These are phyloP conservation scores for Cheirogaleus major DNA, from an alignment of 2,797 vertebrate genomes.

Conservation along the genomic window DNA sequence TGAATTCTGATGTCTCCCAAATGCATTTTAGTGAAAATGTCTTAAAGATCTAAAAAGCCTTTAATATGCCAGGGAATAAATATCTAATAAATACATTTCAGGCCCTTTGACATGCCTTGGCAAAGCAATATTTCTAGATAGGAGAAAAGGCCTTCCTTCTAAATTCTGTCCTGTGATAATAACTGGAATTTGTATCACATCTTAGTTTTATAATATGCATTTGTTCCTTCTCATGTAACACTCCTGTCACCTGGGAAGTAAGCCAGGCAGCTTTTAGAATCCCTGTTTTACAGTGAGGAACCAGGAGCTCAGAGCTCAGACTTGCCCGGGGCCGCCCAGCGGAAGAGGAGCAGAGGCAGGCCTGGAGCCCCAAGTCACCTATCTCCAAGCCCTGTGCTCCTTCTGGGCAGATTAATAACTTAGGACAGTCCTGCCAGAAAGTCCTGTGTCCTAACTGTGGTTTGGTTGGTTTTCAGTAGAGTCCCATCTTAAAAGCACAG, in stretches of 20 bases:
- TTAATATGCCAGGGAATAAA: background rate
- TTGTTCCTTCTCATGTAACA: background rate
- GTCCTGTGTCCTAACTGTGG: background rate
- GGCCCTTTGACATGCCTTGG: background rate
- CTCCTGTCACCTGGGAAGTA: background rate
- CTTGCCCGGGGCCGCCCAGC: background rate
- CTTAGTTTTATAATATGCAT: background rate
- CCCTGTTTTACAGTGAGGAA: background rate
- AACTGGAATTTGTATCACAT: background rate
- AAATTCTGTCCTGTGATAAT: background rate
- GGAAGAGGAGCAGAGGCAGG: background rate
- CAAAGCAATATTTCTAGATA: background rate
- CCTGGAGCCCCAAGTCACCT: background rate
- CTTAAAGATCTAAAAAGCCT: constrained; percentile 49
- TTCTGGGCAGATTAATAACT: background rate
- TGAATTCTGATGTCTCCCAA: background rate
- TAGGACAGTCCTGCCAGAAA: background rate
- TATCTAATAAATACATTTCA: constrained; percentile 25
- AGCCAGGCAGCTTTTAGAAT: background rate
- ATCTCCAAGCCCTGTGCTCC: rapidly evolving
- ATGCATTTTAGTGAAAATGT: constrained; percentile 16
- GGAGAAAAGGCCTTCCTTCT: background rate
- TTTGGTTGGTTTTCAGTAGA: background rate
- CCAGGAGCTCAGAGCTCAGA: background rate
- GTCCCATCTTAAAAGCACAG: background rate